These are phyloP conservation scores for Temnothorax rugatulus DNA, from an alignment of 2,888 invertebrate genomes.

Conservation along the genomic window DNA sequence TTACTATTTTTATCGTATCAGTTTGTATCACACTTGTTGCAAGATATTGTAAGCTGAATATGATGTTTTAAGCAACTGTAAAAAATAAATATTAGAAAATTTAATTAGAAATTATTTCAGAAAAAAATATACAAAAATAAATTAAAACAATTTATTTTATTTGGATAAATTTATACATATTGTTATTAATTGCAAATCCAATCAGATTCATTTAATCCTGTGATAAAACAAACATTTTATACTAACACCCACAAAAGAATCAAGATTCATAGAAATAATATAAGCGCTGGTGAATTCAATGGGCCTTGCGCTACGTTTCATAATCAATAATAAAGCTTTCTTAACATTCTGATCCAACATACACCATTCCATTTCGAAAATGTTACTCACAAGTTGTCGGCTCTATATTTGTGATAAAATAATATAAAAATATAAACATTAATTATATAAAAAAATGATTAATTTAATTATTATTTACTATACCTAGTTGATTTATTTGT, in stretches of 20 bases:
- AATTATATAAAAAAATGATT: neutral
- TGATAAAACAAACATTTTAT: conserved; percentile 34
- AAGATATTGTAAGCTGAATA: conserved; percentile 66
- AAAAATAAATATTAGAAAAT: conserved; percentile 11
- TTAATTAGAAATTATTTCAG: neutral
- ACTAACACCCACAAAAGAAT: conserved; percentile 71
- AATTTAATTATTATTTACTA: neutral
- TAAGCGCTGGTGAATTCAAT: conserved; percentile 69
- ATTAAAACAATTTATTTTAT: neutral
- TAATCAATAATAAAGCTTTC: conserved; percentile 68
- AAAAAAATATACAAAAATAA: neutral
- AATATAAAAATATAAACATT: neutral
- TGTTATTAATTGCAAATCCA: too few relatives aligned
- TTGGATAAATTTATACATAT: neutral
- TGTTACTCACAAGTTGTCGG: conserved; percentile 25
- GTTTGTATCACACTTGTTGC: conserved; percentile 11
- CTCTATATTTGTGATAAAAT: conserved; percentile 55
- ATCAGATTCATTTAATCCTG: neutral
- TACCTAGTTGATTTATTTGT: neutral
- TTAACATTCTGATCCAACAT: conserved; percentile 48
- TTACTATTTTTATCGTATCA: neutral
- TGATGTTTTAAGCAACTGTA: conserved; percentile 62
- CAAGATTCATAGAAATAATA: conserved; percentile 66
- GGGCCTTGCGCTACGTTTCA: conserved; percentile 68
- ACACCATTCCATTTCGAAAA: conserved; percentile 67